A percentile compares a stretch with the other conserved stretches of the same genome.
These are phyloP conservation scores for Himalopsyche japonica DNA, from an alignment of 2,888 invertebrate genomes.

Conservation along the genomic window DNA sequence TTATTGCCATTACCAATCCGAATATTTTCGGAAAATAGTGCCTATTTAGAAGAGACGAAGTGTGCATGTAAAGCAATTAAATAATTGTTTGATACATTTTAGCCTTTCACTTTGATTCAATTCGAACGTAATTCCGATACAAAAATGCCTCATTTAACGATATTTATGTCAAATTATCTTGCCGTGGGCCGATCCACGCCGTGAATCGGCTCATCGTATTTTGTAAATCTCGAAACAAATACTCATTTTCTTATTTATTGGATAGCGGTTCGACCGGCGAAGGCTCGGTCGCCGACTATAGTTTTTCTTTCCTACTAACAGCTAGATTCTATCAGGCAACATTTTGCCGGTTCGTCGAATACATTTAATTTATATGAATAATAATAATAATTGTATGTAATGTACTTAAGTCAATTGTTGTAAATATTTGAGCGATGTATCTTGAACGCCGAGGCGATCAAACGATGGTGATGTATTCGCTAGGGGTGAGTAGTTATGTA, in stretches of 20 bases:
- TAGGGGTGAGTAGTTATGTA: constrained; percentile 35
- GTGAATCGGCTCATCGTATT: not conserved
- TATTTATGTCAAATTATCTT: not conserved
- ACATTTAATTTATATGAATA: constrained; percentile 15
- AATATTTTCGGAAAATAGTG: not conserved
- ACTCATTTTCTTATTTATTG: not conserved
- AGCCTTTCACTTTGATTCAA: not conserved
- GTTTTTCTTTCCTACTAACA: not conserved
- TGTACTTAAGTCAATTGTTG: constrained; percentile 38
- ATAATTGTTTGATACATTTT: not conserved
- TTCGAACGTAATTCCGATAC: not conserved
- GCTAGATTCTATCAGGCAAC: not conserved
- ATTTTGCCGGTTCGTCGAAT: not conserved
- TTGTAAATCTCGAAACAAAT: not conserved
- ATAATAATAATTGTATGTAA: constrained; percentile 6
- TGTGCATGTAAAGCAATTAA: not conserved
- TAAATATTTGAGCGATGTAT: constrained; percentile 32
- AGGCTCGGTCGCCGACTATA: not conserved
- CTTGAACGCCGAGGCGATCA: not conserved
- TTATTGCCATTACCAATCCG: not conserved
- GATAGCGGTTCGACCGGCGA: not conserved
- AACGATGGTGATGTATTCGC: not conserved
- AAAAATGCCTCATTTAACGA: not conserved
- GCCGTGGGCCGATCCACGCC: not conserved
- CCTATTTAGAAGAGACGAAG: constrained; percentile 1